These are phyloP conservation scores for Corbicula japonica DNA, from an alignment of 2,888 invertebrate genomes.

Conservation along the genomic window DNA sequence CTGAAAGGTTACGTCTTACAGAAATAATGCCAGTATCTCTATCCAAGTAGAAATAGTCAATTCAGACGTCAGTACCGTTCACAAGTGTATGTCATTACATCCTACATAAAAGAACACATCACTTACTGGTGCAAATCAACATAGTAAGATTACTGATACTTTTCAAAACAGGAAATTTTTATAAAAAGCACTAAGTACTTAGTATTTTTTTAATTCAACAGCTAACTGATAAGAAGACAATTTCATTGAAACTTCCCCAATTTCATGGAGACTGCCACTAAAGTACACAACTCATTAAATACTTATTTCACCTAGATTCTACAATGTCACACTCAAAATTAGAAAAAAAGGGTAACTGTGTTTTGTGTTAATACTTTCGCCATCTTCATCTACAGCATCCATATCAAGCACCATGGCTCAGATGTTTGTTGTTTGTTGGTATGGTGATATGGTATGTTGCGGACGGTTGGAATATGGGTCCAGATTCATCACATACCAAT, in stretches of 20 bases:
- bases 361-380: slow-evolving; percentile 56
- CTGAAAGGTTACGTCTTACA: slow-evolving; percentile 68
- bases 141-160: no score
- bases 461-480: slow-evolving; percentile 76
- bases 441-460: slow-evolving; percentile 72
- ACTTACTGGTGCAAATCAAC: no score
- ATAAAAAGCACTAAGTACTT: no score
- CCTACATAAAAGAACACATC: slow-evolving; percentile 58
- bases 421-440: slow-evolving; percentile 67
- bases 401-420: slow-evolving; percentile 62
- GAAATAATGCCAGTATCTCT: slow-evolving; percentile 75
- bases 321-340: no score
- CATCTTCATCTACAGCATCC: slow-evolving; percentile 71
- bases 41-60: slow-evolving; percentile 80
- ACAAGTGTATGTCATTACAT: slow-evolving; percentile 69
- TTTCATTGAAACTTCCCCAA: no score
- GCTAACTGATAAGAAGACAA: no score
- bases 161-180: no score
- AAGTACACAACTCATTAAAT: no score
- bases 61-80: slow-evolving; percentile 64
- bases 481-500: slow-evolving; percentile 78
- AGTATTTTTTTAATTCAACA: no score
- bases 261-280: no score
- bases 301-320: no score
- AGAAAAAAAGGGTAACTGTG: no score